Percentiles rank a stretch among this genome's conserved stretches.
Evolutionary conservation across 2,888 invertebrate genomes (phyloP).

Genomic region (Phaonia tiefii): DNA sequence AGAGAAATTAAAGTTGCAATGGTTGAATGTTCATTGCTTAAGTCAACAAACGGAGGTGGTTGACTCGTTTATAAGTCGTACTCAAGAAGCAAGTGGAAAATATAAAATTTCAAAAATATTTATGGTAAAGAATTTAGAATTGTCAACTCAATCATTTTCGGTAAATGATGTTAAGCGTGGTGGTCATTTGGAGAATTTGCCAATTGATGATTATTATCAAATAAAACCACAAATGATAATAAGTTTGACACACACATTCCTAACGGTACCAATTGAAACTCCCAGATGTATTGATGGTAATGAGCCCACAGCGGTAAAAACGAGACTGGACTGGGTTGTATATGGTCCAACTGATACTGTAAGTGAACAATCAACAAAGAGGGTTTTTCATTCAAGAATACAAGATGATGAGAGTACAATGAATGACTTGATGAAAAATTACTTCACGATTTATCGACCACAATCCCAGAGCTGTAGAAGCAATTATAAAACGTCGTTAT

Average conservation of each 20-base stretch:
- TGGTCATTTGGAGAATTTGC: neutral
- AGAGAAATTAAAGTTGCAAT: slow-evolving; percentile 27
- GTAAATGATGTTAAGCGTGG: neutral
- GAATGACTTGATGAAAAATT: neutral
- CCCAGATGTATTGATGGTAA: neutral
- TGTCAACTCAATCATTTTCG: slow-evolving; percentile 17
- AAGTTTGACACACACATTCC: slow-evolving; percentile 20
- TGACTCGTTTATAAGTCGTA: neutral
- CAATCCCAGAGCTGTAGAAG: neutral
- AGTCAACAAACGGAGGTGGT: slow-evolving; percentile 20
- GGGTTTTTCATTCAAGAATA: neutral
- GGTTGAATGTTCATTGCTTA: slow-evolving; percentile 15
- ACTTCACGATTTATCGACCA: neutral
- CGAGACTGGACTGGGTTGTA: slow-evolving; percentile 25
- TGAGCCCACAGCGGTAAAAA: slow-evolving; percentile 1
- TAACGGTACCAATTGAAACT: slow-evolving; percentile 12
- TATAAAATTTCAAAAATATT: slow-evolving; percentile 18
- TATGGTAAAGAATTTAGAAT: slow-evolving; percentile 5
- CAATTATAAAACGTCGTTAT: neutral
- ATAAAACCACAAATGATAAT: slow-evolving; percentile 33
- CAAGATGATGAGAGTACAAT: neutral
- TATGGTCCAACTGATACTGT: slow-evolving; percentile 13
- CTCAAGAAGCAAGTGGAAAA: neutral
- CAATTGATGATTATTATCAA: slow-evolving; percentile 13
- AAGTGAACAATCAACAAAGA: neutral